Evolutionary conservation across 2,888 invertebrate species (phyloP).

Genomic region (Sthenelais limicola): DNA sequence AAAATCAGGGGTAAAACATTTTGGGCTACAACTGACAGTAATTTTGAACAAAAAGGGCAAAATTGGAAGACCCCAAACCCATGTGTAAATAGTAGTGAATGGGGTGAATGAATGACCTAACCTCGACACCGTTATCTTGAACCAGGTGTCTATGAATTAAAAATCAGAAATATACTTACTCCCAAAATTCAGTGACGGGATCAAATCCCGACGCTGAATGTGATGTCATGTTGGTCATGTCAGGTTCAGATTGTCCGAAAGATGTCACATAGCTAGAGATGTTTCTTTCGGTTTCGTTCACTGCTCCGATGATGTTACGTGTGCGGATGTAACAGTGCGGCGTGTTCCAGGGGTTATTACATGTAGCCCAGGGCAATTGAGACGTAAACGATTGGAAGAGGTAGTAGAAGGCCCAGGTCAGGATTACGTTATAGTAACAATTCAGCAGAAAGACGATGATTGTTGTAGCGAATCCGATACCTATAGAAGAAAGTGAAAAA

Average conservation of each 20-base stretch:
- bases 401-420: conserved; percentile 66
- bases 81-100: no score
- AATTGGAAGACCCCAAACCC: no score
- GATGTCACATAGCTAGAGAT: neutral
- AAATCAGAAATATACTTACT: conserved; percentile 45
- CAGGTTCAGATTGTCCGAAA: neutral
- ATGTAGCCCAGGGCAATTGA: conserved; percentile 72
- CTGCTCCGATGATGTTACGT: neutral
- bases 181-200: conserved; percentile 49
- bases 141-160: no score
- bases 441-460: conserved; percentile 73
- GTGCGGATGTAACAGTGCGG: conserved; percentile 16
- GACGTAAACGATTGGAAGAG: conserved; percentile 40
- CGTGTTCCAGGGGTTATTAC: conserved; percentile 73
- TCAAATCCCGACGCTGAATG: conserved; percentile 35
- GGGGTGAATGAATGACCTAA: no score
- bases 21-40: no score
- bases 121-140: no score
- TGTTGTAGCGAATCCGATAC: conserved; percentile 73
- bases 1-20: no score
- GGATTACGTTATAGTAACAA: conserved; percentile 74
- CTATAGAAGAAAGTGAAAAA: conserved; percentile 60
- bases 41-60: no score
- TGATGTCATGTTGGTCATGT: conserved; percentile 20
- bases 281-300: neutral